Evolutionary conservation across 2,113 vertebrate species (phyloP).

Genomic region (Amia ocellicauda): DNA sequence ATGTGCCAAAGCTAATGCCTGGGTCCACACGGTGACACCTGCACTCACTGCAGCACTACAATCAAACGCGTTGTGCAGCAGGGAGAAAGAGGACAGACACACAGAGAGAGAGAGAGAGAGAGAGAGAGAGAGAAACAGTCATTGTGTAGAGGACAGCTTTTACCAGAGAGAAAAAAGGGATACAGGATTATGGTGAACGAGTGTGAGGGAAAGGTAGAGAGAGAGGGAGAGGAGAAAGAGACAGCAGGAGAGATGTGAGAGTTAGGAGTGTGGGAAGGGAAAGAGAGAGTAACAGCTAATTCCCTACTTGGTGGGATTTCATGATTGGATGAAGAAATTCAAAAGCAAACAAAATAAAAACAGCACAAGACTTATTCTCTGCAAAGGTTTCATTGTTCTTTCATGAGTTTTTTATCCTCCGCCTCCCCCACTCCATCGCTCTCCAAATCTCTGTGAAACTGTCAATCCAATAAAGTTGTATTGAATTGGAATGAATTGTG

Average conservation of each 20-base stretch:
- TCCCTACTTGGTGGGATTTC: too few species aligned
- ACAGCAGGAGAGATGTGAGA: background rate
- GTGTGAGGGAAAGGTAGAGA: too few species aligned
- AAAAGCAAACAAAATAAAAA: background rate
- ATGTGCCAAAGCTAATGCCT: too few species aligned
- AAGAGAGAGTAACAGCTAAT: background rate
- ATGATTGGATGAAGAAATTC: background rate
- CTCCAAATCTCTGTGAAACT: slow-evolving; percentile 46
- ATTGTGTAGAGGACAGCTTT: slow-evolving; percentile 26
- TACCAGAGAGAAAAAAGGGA: slow-evolving; percentile 22
- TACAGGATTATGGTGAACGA: slow-evolving; percentile 3
- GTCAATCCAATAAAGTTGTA: slow-evolving; percentile 53
- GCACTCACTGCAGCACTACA: too few species aligned
- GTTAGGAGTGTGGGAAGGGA: background rate
- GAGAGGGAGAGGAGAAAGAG: too few species aligned
- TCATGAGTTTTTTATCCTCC: slow-evolving; percentile 51
- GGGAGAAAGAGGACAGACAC: slow-evolving; percentile 4
- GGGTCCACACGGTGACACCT: too few species aligned
- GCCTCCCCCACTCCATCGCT: slow-evolving; percentile 30
- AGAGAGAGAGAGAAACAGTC: slow-evolving; percentile 26
- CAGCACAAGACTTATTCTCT: background rate
- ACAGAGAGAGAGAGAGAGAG: slow-evolving; percentile 14
- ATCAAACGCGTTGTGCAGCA: too few species aligned
- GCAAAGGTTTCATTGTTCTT: slow-evolving; percentile 20
- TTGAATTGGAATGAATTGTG: slow-evolving; percentile 58